Evolutionary conservation across 1,140 invertebrate species (phyloP).

Genomic region (Conus ventricosus): DNA sequence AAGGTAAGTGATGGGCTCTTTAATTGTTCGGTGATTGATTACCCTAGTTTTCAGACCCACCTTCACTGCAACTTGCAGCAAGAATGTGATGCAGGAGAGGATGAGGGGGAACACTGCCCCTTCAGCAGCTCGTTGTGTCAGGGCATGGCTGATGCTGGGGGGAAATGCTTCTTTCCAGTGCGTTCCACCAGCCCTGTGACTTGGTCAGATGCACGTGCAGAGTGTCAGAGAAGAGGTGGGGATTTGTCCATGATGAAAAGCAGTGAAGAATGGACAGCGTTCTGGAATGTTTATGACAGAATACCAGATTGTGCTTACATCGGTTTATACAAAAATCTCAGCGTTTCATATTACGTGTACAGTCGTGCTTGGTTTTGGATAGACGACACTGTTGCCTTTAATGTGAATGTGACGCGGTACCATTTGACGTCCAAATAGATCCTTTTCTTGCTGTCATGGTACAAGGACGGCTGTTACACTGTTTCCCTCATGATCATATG

Average conservation of each 20-base stretch:
- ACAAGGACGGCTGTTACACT: neutral
- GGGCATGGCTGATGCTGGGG: neutral
- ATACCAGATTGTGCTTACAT: neutral
- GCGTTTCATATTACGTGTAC: neutral
- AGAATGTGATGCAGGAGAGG: slow-evolving; percentile 16
- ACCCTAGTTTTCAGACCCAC: neutral
- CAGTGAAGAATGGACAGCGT: neutral
- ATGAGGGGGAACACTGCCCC: slow-evolving; percentile 19
- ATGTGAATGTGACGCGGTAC: neutral
- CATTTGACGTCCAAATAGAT: no score
- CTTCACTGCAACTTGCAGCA: slow-evolving; percentile 13
- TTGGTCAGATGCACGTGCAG: neutral
- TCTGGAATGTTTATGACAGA: neutral
- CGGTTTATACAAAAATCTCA: neutral
- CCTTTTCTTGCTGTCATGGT: neutral
- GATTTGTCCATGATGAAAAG: neutral
- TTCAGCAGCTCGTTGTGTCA: slow-evolving; percentile 5
- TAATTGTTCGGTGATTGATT: slow-evolving; percentile 14
- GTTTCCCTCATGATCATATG: neutral
- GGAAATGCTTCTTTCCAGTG: neutral
- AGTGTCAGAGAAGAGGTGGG: neutral
- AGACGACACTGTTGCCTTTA: neutral
- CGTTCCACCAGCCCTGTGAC: neutral
- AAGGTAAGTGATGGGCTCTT: neutral
- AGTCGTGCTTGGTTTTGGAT: neutral